Evolutionary conservation across 2,113 vertebrate genomes (phyloP).

Genomic region (Tringa solitaria): DNA sequence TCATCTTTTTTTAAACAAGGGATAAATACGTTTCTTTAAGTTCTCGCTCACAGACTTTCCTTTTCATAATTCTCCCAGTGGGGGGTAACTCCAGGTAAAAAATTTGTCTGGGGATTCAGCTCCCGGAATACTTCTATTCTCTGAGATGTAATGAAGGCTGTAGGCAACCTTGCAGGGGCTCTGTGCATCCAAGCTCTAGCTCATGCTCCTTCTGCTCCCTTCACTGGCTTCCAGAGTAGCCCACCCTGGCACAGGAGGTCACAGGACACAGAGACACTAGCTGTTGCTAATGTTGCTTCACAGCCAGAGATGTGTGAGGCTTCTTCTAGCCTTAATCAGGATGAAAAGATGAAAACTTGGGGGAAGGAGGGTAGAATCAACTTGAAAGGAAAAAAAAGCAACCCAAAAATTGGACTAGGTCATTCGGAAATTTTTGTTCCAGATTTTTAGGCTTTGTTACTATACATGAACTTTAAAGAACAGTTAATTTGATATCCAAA

Average conservation of each 20-base stretch:
- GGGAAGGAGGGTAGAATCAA: not conserved
- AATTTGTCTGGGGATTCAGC: not conserved
- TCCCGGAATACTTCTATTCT: not conserved
- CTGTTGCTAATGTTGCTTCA: not conserved
- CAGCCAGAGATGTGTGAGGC: not conserved
- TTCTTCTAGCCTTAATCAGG: not conserved
- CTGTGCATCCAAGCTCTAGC: not conserved
- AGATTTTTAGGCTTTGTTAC: not conserved
- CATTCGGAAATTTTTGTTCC: not conserved
- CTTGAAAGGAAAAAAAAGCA: not conserved
- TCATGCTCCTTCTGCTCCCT: not conserved
- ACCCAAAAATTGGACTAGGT: accelerated
- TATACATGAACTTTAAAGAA: not conserved
- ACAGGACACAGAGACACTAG: not conserved
- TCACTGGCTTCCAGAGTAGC: not conserved
- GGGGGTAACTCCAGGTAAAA: not conserved
- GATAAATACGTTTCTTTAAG: not conserved
- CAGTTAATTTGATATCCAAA: not conserved
- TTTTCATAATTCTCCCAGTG: not conserved
- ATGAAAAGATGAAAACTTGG: not conserved
- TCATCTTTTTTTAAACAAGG: not conserved
- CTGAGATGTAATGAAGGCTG: not conserved
- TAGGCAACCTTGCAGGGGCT: not conserved
- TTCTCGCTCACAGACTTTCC: not conserved
- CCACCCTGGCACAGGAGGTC: not conserved